A percentile compares a stretch with the other conserved stretches of the same genome.
Evolutionary conservation across 2,888 invertebrate species (phyloP).

Genomic region (Leptopilina myrica): DNA sequence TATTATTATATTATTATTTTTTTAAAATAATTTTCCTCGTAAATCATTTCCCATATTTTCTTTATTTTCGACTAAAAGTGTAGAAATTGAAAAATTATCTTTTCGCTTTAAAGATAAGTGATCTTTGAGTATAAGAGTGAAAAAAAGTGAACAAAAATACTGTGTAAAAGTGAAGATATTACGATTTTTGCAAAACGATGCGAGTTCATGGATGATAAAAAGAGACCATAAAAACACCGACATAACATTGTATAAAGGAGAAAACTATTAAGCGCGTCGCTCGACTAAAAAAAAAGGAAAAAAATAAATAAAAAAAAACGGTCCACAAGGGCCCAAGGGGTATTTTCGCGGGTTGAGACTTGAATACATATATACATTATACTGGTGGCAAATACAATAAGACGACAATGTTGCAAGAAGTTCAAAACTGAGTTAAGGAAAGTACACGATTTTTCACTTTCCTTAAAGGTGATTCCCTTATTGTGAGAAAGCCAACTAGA

Average conservation of each 20-base stretch:
- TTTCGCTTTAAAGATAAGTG: too few species aligned
- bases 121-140: too few species aligned
- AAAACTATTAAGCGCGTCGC: slow-evolving; percentile 32
- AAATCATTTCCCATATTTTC: not conserved
- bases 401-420: not conserved
- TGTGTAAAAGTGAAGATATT: not conserved
- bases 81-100: too few species aligned
- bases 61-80: not conserved
- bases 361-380: not conserved
- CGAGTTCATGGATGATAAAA: slow-evolving; percentile 1
- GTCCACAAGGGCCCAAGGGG: not conserved
- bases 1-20: too few species aligned
- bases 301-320: slow-evolving; percentile 22
- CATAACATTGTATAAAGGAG: not conserved
- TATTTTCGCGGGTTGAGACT: slow-evolving; percentile 12
- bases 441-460: slow-evolving; percentile 40
- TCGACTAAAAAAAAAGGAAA: not conserved
- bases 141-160: not conserved
- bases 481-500: slow-evolving; percentile 19
- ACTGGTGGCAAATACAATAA: slow-evolving; percentile 16
- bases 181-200: slow-evolving; percentile 3
- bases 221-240: slow-evolving; percentile 7
- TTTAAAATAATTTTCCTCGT: not conserved
- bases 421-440: slow-evolving; percentile 26
- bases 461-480: slow-evolving; percentile 3